phyloP scores from a whole-genome alignment of 2,113 vertebrate species.

The Cyphomyrus discorhynchus region DNA sequence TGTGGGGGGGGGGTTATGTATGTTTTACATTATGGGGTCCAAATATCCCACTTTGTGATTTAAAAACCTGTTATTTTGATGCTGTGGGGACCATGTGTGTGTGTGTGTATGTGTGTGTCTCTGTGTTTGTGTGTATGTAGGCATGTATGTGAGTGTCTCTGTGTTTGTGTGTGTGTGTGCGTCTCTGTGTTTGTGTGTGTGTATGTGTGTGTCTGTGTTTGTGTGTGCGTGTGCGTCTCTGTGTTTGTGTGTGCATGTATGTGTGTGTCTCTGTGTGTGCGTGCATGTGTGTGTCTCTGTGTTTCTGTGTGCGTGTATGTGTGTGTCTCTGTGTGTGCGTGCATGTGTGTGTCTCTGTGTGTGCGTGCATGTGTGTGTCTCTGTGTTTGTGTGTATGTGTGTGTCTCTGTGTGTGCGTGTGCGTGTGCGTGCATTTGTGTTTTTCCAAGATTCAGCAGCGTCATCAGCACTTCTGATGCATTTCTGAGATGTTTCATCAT shows the following conservation, averaged over 20 bases:
- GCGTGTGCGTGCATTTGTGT: not conserved
- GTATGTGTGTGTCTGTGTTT: no score
- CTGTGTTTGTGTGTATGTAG: no score
- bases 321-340: no score
- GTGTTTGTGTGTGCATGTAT: not conserved
- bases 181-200: not conserved
- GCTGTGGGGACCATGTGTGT: not conserved
- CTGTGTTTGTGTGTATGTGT: not conserved
- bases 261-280: no score
- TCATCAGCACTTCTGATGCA: not conserved
- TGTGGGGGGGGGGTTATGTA: not conserved
- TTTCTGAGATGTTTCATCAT: conserved; percentile 9
- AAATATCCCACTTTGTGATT: not conserved
- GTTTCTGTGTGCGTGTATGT: no score
- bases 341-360: not conserved
- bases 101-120: no score
- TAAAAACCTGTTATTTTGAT: not conserved
- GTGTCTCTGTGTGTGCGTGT: not conserved
- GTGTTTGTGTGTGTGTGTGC: no score
- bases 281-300: no score
- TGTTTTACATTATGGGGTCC: not conserved
- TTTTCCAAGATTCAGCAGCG: not conserved
- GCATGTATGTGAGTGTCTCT: no score
- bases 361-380: no score
- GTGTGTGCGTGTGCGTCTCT: not conserved